phyloP scores from a whole-genome alignment of 2,797 vertebrate genomes.

The Okamejei kenojei region DNA sequence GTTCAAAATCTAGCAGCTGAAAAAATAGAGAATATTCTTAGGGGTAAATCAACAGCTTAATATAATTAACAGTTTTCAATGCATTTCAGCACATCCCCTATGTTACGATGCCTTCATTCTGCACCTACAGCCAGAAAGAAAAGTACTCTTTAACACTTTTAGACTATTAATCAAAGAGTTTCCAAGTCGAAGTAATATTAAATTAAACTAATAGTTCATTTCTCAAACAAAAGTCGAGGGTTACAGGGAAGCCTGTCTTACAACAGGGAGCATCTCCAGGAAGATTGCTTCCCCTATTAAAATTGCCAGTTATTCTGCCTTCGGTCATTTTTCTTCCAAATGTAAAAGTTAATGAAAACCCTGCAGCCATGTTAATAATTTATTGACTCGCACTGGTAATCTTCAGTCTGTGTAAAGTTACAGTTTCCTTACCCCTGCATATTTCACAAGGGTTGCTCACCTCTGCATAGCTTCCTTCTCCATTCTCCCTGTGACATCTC shows the following conservation, averaged over 20 bases:
- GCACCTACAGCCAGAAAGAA: neutral
- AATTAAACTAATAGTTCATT: slow-evolving; percentile 33
- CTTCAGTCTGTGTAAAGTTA: slow-evolving; percentile 34
- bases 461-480: slow-evolving; percentile 12
- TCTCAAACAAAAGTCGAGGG: slow-evolving; percentile 23
- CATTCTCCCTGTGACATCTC: neutral
- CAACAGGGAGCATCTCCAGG: neutral
- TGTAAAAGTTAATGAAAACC: slow-evolving; percentile 36
- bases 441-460: slow-evolving; percentile 3
- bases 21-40: neutral
- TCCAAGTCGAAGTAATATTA: slow-evolving; percentile 6
- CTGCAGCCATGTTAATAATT: slow-evolving; percentile 34
- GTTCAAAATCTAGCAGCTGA: neutral
- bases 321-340: slow-evolving; percentile 36
- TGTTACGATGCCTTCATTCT: neutral
- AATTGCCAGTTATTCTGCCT: slow-evolving; percentile 37
- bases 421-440: neutral
- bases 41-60: neutral
- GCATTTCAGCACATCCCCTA: neutral
- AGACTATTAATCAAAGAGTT: neutral
- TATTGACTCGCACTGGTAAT: slow-evolving; percentile 17
- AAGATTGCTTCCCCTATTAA: neutral
- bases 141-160: neutral
- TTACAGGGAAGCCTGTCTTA: neutral
- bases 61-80: neutral